Percentiles rank a stretch among this genome's conserved stretches.
Conservation (phyloP, 2,113 vertebrate species). For the Girardinichthys multiradiatus region DNA sequence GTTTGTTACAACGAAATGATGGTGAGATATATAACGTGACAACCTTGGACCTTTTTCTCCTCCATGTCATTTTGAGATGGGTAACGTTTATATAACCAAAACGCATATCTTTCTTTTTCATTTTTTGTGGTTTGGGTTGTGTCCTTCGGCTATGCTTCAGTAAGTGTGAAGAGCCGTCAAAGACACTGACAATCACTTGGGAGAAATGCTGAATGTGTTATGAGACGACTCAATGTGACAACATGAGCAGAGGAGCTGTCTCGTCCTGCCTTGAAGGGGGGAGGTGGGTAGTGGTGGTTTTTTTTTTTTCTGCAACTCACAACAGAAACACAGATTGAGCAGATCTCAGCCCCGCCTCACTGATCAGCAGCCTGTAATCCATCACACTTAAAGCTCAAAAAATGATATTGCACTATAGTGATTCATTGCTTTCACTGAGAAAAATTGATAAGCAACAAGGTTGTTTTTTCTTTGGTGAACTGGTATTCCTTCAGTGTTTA, state of each 20-base stretch:
- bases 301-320: constrained; percentile 31
- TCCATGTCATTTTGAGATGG: background rate
- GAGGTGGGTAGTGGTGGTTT: background rate
- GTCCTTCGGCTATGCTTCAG: constrained; percentile 42
- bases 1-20: background rate
- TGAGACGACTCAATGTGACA: constrained; percentile 49
- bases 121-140: background rate
- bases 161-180: constrained; percentile 48
- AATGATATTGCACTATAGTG: constrained; percentile 53
- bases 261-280: constrained; percentile 16
- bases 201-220: constrained; percentile 32
- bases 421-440: constrained; percentile 37
- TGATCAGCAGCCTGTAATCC: constrained; percentile 64
- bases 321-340: constrained; percentile 19
- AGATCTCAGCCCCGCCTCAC: constrained; percentile 40
- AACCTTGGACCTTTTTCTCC: background rate
- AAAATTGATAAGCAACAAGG: constrained; percentile 26
- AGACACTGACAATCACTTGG: constrained; percentile 44
- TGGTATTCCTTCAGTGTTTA: constrained; percentile 18
- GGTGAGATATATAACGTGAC: background rate
- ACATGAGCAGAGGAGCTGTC: constrained; percentile 23
- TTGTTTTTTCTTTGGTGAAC: constrained; percentile 21
- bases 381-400: constrained; percentile 68
- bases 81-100: constrained; percentile 15
- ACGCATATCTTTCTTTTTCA: constrained; percentile 4